Evolutionary conservation across 2,888 invertebrate species (phyloP).

Genomic region (Pristionchus japonicus): DNA sequence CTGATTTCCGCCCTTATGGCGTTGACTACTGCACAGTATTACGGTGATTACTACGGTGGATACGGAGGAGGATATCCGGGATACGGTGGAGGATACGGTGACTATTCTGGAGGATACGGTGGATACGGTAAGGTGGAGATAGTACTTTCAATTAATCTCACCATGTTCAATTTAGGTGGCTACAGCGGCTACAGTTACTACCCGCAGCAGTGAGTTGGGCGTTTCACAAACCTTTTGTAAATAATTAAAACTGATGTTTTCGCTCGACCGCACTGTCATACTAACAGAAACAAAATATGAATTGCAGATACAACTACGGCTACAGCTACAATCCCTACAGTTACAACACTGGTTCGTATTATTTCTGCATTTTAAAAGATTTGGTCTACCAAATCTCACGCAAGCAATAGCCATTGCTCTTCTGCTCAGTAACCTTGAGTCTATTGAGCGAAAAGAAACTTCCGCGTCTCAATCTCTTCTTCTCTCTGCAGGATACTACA

Average conservation of each 20-base stretch:
- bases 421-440: neutral
- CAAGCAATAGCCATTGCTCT: neutral
- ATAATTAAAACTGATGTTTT: neutral
- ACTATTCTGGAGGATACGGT: too few species aligned
- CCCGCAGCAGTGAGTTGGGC: neutral
- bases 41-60: constrained; percentile 29
- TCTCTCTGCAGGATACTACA: neutral
- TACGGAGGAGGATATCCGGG: too few species aligned
- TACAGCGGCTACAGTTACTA: neutral
- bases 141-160: too few species aligned
- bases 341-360: constrained; percentile 2
- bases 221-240: neutral
- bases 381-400: neutral
- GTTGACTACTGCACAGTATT: neutral
- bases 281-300: neutral
- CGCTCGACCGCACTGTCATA: neutral
- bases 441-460: neutral
- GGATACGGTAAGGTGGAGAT: too few species aligned
- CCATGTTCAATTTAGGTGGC: too few species aligned
- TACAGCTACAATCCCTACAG: neutral
- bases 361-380: too few species aligned
- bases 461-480: neutral
- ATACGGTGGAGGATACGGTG: neutral
- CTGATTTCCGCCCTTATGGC: neutral
- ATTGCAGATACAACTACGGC: neutral